These are phyloP conservation scores for Eurois occulta DNA, from an alignment of 2,888 invertebrate species.

Conservation along the genomic window DNA sequence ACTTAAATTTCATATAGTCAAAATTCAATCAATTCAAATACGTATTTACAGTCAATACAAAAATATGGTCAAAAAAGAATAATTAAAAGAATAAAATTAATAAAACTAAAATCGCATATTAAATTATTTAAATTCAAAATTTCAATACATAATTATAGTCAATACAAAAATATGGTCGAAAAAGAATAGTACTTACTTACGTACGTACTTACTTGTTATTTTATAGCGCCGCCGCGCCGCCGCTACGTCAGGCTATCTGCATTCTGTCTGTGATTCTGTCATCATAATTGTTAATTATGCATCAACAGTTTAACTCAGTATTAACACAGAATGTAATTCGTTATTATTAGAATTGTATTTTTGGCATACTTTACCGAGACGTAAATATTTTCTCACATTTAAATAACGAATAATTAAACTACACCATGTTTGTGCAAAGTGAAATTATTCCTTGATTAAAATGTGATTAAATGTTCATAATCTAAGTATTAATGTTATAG, in stretches of 20 bases:
- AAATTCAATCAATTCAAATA: too few species aligned
- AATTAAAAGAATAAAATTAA: too few species aligned
- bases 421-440: not conserved
- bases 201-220: constrained; percentile 34
- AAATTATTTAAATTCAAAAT: too few species aligned
- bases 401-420: not conserved
- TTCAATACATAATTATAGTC: too few species aligned
- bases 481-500: not conserved
- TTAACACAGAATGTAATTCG: not conserved
- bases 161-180: too few species aligned
- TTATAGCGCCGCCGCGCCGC: not conserved
- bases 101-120: too few species aligned
- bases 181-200: too few species aligned
- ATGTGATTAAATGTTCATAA: not conserved
- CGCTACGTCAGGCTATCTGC: constrained; percentile 4
- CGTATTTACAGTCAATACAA: too few species aligned
- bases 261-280: too few species aligned
- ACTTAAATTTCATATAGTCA: too few species aligned
- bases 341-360: constrained; percentile 9
- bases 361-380: not conserved
- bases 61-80: too few species aligned
- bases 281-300: constrained; percentile 47
- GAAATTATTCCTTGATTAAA: not conserved
- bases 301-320: constrained; percentile 13
- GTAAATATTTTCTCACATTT: constrained; percentile 14